Conservation (phyloP, 2,797 vertebrate species). For the Tadarida brasiliensis region DNA sequence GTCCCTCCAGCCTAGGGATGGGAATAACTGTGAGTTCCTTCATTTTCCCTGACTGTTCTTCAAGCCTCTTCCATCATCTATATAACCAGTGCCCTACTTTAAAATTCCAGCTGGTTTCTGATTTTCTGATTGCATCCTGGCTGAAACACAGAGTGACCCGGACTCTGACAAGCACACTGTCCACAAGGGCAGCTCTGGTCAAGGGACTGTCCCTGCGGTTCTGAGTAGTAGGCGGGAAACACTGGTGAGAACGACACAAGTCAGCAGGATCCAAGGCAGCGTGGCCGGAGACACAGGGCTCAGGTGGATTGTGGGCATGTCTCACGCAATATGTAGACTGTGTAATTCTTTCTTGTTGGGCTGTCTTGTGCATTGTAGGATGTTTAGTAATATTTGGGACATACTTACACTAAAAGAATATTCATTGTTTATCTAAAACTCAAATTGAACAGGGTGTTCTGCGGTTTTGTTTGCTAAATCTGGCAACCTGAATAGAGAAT, state of each 20-base stretch:
- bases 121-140: neutral
- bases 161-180: neutral
- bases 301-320: neutral
- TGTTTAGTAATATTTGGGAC: neutral
- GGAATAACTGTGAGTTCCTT: neutral
- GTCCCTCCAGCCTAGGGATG: neutral
- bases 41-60: neutral
- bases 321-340: neutral
- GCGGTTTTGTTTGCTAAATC: constrained; percentile 16
- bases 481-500: neutral
- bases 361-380: neutral
- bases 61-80: neutral
- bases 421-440: constrained; percentile 39
- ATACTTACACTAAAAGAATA: neutral
- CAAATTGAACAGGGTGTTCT: neutral
- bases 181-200: neutral
- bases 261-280: neutral
- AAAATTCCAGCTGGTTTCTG: constrained; percentile 38
- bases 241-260: neutral
- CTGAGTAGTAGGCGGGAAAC: neutral
- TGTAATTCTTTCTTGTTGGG: neutral
- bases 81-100: neutral
- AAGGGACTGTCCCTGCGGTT: neutral
- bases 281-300: neutral
- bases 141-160: neutral